Percentiles rank a stretch among this genome's conserved stretches.
Conservation (phyloP, 2,888 invertebrate genomes). For the Perithous albicinctus region DNA sequence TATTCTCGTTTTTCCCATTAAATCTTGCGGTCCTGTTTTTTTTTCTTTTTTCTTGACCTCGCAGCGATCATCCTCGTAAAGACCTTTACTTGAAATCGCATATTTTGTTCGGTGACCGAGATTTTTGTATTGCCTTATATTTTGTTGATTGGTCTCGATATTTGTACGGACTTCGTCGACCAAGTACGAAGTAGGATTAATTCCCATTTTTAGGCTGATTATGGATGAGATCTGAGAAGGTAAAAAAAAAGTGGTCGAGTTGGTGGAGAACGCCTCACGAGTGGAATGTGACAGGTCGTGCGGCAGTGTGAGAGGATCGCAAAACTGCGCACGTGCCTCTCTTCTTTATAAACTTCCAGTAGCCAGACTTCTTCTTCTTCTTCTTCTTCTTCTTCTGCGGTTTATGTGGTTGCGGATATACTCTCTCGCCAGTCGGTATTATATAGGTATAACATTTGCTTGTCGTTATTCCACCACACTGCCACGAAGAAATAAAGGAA, state of each 20-base stretch:
- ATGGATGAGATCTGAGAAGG: constrained; percentile 10
- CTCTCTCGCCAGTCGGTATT: not conserved
- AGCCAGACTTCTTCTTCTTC: constrained; percentile 27
- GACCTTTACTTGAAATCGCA: no score
- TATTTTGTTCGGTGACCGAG: no score
- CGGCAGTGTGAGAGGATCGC: constrained; percentile 1
- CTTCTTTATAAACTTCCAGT: constrained; percentile 34
- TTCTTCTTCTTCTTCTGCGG: no score
- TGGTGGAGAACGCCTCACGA: constrained; percentile 9
- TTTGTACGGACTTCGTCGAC: no score
- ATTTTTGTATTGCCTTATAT: no score
- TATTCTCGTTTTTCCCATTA: not conserved
- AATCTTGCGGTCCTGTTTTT: not conserved
- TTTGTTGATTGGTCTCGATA: no score
- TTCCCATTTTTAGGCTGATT: no score
- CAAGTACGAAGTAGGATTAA: no score
- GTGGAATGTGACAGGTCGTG: constrained; percentile 3
- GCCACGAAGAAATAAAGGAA: constrained; percentile 21
- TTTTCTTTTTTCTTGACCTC: not conserved
- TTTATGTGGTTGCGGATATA: constrained; percentile 32
- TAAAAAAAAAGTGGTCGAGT: no score
- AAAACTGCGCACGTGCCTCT: constrained; percentile 48
- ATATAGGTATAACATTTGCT: constrained; percentile 1
- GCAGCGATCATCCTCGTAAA: no score
- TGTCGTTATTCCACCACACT: constrained; percentile 17